phyloP scores from a whole-genome alignment of 2,888 invertebrate species.

The Hydrotaea cyrtoneurina region DNA sequence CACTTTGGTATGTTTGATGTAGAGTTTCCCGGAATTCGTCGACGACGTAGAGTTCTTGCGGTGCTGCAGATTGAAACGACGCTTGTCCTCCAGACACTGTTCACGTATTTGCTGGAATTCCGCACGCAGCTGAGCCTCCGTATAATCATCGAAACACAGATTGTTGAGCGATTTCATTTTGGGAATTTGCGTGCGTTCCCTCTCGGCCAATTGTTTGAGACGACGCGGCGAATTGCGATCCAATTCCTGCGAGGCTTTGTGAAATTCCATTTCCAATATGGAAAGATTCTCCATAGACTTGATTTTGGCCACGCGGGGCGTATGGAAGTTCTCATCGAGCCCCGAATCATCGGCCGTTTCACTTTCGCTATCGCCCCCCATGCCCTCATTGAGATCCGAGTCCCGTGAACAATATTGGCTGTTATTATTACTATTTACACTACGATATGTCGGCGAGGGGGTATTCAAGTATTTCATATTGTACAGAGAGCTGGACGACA shows the following conservation, averaged over 20 bases:
- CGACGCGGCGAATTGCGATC: slow-evolving; percentile 79
- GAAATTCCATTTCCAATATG: slow-evolving; percentile 79
- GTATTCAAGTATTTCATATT: slow-evolving; percentile 70
- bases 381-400: slow-evolving; percentile 73
- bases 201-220: slow-evolving; percentile 75
- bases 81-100: slow-evolving; percentile 74
- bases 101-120: slow-evolving; percentile 78
- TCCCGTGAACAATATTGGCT: slow-evolving; percentile 69
- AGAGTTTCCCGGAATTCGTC: slow-evolving; percentile 75
- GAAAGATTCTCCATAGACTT: slow-evolving; percentile 81
- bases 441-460: slow-evolving; percentile 72
- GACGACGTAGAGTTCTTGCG: slow-evolving; percentile 76
- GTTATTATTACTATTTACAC: slow-evolving; percentile 71
- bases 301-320: slow-evolving; percentile 79
- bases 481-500: slow-evolving; percentile 59
- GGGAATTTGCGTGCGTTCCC: slow-evolving; percentile 73
- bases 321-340: slow-evolving; percentile 79
- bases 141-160: slow-evolving; percentile 77
- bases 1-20: slow-evolving; percentile 77
- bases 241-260: slow-evolving; percentile 78
- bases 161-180: slow-evolving; percentile 80
- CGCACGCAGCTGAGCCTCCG: slow-evolving; percentile 75
- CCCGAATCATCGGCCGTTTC: slow-evolving; percentile 78
- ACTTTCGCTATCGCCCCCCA: slow-evolving; percentile 71
- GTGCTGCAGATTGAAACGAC: slow-evolving; percentile 73